Evolutionary conservation across 1,140 invertebrate species (phyloP).

Genomic region (Caerostris extrusa): DNA sequence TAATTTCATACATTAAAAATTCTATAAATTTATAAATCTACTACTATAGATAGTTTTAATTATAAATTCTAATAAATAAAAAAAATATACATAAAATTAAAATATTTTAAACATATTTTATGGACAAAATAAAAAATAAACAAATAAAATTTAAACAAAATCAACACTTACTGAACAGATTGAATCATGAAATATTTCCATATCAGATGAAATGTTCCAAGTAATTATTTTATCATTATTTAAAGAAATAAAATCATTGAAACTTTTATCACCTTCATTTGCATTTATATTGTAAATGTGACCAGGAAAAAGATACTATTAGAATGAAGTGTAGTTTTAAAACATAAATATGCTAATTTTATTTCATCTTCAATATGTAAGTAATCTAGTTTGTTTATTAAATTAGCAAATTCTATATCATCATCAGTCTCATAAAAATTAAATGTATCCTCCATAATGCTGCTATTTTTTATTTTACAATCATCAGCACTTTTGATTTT

Average conservation of each 20-base stretch:
- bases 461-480: not conserved
- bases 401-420: slow-evolving; percentile 20
- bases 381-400: not conserved
- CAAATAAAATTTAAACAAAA: not conserved
- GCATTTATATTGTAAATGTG: not conserved
- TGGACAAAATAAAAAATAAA: not conserved
- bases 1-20: too few relatives aligned
- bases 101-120: too few relatives aligned
- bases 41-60: too few relatives aligned
- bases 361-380: not conserved
- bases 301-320: not conserved
- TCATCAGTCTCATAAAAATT: slow-evolving; percentile 19
- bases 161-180: not conserved
- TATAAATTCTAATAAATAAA: too few relatives aligned
- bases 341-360: not conserved
- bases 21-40: too few relatives aligned
- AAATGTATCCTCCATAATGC: not conserved
- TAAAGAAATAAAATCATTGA: not conserved
- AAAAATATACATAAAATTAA: too few relatives aligned
- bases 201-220: not conserved
- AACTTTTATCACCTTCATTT: not conserved
- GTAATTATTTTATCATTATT: not conserved
- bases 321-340: not conserved
- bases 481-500: not conserved
- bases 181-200: not conserved